Conservation (phyloP, 2,888 invertebrate genomes). For the Cristatella mucedo region DNA sequence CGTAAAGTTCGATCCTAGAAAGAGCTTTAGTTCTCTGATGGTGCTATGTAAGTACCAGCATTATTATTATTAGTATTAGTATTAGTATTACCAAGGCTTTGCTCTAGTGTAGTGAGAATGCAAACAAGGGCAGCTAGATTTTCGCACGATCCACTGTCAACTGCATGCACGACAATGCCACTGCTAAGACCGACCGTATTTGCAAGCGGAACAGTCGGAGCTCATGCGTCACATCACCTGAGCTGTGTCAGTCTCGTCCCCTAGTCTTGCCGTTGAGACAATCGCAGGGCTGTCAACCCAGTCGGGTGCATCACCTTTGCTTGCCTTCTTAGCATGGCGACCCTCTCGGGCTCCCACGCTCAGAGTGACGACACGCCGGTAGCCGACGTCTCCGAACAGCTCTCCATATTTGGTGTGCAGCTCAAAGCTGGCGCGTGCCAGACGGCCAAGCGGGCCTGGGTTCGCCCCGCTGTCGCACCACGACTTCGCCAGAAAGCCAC, state of each 20-base stretch:
- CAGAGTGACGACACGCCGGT: not conserved
- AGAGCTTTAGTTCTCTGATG: too few relatives aligned
- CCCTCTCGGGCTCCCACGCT: conserved; percentile 3
- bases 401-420: conserved; percentile 14
- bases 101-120: too few relatives aligned
- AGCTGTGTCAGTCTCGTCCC: not conserved
- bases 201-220: too few relatives aligned
- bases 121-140: too few relatives aligned
- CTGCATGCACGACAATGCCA: too few relatives aligned
- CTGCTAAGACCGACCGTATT: too few relatives aligned
- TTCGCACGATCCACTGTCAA: too few relatives aligned
- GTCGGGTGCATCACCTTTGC: not conserved
- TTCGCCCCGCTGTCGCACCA: conserved; percentile 15
- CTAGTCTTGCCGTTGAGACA: not conserved
- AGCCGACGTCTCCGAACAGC: conserved; percentile 4
- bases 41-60: too few relatives aligned
- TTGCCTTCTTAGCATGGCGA: conserved; percentile 1
- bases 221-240: too few relatives aligned
- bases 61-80: too few relatives aligned
- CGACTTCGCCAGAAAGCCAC: conserved; percentile 11
- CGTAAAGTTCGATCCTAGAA: too few relatives aligned
- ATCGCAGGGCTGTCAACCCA: not conserved
- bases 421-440: conserved; percentile 14
- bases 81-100: too few relatives aligned
- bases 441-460: conserved; percentile 10